phyloP scores from a whole-genome alignment of 1,140 invertebrate genomes.

The Bombus cullumanus region DNA sequence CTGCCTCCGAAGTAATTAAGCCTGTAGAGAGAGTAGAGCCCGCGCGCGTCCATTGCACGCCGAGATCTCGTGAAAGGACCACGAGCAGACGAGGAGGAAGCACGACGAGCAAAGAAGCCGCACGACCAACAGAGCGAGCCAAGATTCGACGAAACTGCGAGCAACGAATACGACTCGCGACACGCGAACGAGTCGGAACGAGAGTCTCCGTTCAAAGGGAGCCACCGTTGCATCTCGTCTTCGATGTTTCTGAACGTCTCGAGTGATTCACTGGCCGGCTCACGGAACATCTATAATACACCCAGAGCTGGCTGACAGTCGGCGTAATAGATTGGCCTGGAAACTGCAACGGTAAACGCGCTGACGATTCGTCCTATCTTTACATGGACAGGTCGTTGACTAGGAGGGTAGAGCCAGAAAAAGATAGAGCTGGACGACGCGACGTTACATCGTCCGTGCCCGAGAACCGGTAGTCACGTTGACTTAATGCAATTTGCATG shows the following conservation, averaged over 20 bases:
- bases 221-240: neutral
- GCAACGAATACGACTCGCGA: too few species aligned
- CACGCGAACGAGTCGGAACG: neutral
- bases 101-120: neutral
- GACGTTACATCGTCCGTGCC: constrained; percentile 26
- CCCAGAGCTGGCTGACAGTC: neutral
- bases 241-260: constrained; percentile 41
- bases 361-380: constrained; percentile 66
- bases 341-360: constrained; percentile 22
- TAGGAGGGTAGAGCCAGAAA: constrained; percentile 14
- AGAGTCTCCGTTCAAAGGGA: neutral
- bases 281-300: constrained; percentile 34
- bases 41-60: neutral
- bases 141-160: constrained; percentile 27
- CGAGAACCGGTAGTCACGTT: constrained; percentile 69
- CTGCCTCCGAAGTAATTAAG: constrained; percentile 36
- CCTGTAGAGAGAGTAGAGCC: neutral
- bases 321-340: constrained; percentile 36
- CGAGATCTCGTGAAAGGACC: neutral
- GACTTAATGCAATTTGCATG: constrained; percentile 76
- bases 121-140: neutral
- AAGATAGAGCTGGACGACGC: neutral
- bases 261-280: constrained; percentile 22
- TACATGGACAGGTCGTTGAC: constrained; percentile 61
- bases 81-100: neutral